phyloP scores from a whole-genome alignment of 1,140 invertebrate species.

The Drosophila baimaii region DNA sequence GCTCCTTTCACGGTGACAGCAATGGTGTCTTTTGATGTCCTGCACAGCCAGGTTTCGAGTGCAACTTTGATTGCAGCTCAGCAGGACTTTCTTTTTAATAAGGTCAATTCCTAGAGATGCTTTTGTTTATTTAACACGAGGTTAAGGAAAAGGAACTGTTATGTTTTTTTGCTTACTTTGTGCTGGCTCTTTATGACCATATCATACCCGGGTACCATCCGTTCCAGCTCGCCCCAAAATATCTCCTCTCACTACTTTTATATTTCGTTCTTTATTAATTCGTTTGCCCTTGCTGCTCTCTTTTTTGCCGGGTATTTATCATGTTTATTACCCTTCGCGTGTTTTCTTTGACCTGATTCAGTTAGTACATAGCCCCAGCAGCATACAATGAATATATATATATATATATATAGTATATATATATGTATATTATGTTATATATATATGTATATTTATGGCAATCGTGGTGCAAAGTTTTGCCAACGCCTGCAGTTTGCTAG shows the following conservation, averaged over 20 bases:
- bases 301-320: conserved; percentile 37
- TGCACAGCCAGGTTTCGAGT: neutral
- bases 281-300: conserved; percentile 13
- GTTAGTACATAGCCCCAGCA: conserved; percentile 9
- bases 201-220: no score
- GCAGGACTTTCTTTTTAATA: neutral
- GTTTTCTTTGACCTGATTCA: conserved; percentile 53
- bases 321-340: conserved; percentile 53
- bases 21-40: no score
- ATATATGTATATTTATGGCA: conserved; percentile 25
- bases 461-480: conserved; percentile 38
- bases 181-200: neutral
- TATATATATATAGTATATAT: conserved; percentile 6
- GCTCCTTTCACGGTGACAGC: conserved; percentile 3
- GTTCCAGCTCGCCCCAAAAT: no score
- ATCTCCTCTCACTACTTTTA: neutral
- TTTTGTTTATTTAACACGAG: neutral
- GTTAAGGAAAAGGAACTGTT: neutral
- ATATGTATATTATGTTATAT: neutral
- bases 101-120: neutral
- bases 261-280: conserved; percentile 28
- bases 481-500: conserved; percentile 34
- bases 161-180: neutral
- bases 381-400: neutral
- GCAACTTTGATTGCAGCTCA: neutral